phyloP scores from a whole-genome alignment of 2,113 vertebrate genomes.

The Amphilophus citrinellus region DNA sequence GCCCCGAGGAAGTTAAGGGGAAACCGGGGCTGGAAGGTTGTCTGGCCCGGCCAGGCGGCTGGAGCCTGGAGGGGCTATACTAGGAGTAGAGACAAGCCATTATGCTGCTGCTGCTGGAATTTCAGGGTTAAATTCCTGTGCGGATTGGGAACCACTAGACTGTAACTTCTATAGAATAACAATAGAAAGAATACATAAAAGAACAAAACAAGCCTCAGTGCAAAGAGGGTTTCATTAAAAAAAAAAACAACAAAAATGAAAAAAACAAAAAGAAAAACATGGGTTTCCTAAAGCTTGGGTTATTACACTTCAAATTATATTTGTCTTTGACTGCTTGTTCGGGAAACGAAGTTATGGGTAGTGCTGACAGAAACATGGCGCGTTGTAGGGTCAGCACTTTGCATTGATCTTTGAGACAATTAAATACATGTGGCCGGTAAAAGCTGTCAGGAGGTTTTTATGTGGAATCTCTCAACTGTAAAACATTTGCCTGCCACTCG shows the following conservation, averaged over 20 bases:
- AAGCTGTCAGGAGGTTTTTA: slow-evolving; percentile 60
- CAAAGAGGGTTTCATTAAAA: slow-evolving; percentile 17
- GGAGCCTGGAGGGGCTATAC: slow-evolving; percentile 60
- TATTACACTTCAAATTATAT: not conserved
- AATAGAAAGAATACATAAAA: slow-evolving; percentile 48
- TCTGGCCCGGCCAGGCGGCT: slow-evolving; percentile 44
- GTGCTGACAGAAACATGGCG: slow-evolving; percentile 51
- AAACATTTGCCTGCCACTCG: slow-evolving; percentile 44
- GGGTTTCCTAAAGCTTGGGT: not conserved
- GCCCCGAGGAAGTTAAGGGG: slow-evolving; percentile 55
- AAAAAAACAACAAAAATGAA: not conserved
- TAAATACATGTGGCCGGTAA: slow-evolving; percentile 49
- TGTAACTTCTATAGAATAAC: slow-evolving; percentile 75
- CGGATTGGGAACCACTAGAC: slow-evolving; percentile 76
- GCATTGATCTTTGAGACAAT: slow-evolving; percentile 71
- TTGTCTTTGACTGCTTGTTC: slow-evolving; percentile 25
- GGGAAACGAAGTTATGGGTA: slow-evolving; percentile 37
- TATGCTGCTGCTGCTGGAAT: slow-evolving; percentile 59
- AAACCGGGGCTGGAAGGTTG: slow-evolving; percentile 44
- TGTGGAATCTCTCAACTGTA: slow-evolving; percentile 61
- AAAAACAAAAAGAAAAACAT: not conserved
- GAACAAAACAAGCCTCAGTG: slow-evolving; percentile 14
- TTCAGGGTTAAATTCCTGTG: slow-evolving; percentile 75
- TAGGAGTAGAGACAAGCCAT: slow-evolving; percentile 59
- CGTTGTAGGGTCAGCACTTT: slow-evolving; percentile 63